Conservation (phyloP, 2,113 vertebrate genomes). For the Python bivittatus region DNA sequence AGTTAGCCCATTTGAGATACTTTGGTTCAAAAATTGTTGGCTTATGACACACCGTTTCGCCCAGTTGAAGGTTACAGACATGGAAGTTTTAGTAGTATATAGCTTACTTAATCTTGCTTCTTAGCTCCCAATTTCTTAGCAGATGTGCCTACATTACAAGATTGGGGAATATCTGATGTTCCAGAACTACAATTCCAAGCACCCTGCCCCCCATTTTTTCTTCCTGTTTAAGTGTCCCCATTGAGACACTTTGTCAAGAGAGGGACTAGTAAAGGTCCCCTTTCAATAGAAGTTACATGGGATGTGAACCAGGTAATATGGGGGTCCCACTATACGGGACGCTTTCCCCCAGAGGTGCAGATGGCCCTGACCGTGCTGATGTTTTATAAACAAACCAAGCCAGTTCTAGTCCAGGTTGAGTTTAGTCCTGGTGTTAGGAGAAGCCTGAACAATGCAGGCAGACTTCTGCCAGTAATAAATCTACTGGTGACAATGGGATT, state of each 20-base stretch:
- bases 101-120: no score
- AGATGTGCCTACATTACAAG: background rate
- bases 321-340: no score
- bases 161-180: background rate
- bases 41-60: no score
- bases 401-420: background rate
- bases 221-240: background rate
- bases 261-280: no score
- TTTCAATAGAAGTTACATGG: no score
- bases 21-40: no score
- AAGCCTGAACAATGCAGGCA: background rate
- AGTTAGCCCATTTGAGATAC: no score
- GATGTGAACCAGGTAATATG: no score
- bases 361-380: background rate
- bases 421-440: background rate
- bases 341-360: background rate
- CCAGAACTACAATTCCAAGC: background rate
- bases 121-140: background rate
- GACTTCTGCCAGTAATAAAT: background rate
- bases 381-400: background rate
- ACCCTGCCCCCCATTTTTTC: no score
- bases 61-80: no score
- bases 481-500: background rate
- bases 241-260: background rate
- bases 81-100: no score